Percentiles rank a stretch among this genome's conserved stretches.
phyloP scores from a whole-genome alignment of 2,113 vertebrate species.

The Jacana jacana region DNA sequence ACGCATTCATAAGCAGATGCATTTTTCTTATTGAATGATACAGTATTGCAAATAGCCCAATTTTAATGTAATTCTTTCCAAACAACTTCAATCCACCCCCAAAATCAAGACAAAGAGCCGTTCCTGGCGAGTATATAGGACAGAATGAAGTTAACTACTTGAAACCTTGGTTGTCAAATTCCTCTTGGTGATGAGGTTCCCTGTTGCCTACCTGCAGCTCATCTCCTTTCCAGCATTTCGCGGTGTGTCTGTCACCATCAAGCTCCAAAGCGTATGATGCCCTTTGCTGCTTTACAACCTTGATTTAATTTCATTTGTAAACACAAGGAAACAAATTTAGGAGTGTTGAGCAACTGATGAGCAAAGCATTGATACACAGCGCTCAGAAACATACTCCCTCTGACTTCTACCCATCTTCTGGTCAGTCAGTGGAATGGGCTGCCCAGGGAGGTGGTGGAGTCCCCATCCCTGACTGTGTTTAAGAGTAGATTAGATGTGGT shows the following conservation, averaged over 20 bases:
- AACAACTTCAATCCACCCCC: background rate
- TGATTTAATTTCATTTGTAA: constrained; percentile 19
- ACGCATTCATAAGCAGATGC: background rate
- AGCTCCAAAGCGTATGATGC: background rate
- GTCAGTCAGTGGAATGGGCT: no score
- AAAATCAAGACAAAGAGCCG: background rate
- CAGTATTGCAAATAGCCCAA: background rate
- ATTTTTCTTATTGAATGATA: background rate
- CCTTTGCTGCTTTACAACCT: background rate
- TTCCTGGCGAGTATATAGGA: background rate
- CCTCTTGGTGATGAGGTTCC: background rate
- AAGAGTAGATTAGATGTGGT: no score
- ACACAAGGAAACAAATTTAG: background rate
- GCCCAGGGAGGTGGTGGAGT: no score
- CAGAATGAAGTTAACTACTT: background rate
- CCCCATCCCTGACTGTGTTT: no score
- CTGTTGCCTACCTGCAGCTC: background rate
- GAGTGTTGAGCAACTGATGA: background rate
- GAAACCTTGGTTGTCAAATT: background rate
- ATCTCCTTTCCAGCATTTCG: background rate
- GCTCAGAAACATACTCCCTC: background rate
- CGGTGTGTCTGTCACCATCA: background rate
- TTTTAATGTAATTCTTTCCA: background rate
- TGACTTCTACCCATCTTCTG: background rate
- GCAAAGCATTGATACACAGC: background rate